Base-by-base conservation (phyloP, 2,113 vertebrate genomes). In the Hippopotamus amphibius region DNA sequence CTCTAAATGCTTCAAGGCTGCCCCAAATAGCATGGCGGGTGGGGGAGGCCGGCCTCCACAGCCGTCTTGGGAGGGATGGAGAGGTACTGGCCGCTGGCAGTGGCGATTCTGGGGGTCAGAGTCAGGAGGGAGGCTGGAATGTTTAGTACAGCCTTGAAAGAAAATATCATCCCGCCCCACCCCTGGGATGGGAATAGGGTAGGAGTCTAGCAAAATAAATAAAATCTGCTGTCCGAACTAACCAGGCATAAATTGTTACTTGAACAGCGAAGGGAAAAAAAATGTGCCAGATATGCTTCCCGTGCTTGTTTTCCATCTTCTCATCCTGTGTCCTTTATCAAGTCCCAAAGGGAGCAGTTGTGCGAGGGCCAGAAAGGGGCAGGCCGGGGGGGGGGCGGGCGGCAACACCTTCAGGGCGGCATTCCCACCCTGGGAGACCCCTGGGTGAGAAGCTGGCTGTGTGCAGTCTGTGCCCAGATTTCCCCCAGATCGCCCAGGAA, bases 141-240 rank as follows among this genome's bases (percentile, higher is more conserved):
- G 71, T 95, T 92, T 88, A 94, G 82, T n/a, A 37, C 59, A 93
- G 74, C 95, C 97, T 98, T 97, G 96, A 97, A 92, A 93, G 83
- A 55, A 88, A 84, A 41, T 61, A 82, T 79, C 89, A 88, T 85
- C 81, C 76, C 30, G 77, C 48, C 33, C 77, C 77, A 79, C 41
- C 66, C 85, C 85, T 72, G 61, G 66, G 57, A 63, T 63, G 66
- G 85, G 80, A 90, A 48, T 24, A 74, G 50, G 76, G 50, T 50
- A 72, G 94, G 72, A 98, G 88, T 81, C 12, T 83, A 30, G 59
- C 24, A 86, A 69, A 93, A 92, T 85, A 91, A 96, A 83, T 57
- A 72, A 50, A 95, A 93, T 66, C 82, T 59, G 72, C 37, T 72
- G 66, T 83, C 68, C 46, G 11, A 43, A 26, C 63, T 6, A 6